A percentile compares a stretch with the other conserved stretches of the same genome.
These are phyloP conservation scores for Cygnus atratus DNA, from an alignment of 2,113 vertebrate species.

Conservation along the genomic window DNA sequence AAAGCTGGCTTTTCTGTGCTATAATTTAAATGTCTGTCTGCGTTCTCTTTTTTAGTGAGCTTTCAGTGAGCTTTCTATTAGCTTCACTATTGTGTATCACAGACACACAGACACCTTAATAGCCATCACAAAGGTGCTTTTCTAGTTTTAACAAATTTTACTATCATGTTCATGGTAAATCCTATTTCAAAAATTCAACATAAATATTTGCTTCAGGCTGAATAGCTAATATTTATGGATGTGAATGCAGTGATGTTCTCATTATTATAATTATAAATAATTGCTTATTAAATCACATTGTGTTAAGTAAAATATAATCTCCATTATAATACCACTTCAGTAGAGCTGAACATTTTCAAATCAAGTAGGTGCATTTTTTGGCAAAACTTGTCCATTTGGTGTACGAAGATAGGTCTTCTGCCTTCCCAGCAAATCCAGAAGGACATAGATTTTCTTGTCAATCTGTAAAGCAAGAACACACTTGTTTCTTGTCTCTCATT, in stretches of 20 bases:
- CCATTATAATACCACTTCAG: neutral
- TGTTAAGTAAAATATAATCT: neutral
- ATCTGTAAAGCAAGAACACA: neutral
- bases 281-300: neutral
- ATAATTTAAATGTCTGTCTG: neutral
- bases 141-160: neutral
- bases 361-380: neutral
- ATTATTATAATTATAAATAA: neutral
- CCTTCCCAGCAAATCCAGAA: neutral
- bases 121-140: neutral
- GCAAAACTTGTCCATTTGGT: neutral
- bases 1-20: slow-evolving; percentile 16
- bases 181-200: neutral
- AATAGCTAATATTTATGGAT: neutral
- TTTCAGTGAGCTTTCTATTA: neutral
- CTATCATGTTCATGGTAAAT: neutral
- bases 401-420: neutral
- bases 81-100: neutral
- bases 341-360: neutral
- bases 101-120: neutral
- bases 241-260: neutral
- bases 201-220: neutral
- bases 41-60: neutral
- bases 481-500: neutral
- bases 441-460: neutral